Evolutionary conservation across 2,113 vertebrate species (phyloP).

Genomic region (Dicrurus megarhynchus): DNA sequence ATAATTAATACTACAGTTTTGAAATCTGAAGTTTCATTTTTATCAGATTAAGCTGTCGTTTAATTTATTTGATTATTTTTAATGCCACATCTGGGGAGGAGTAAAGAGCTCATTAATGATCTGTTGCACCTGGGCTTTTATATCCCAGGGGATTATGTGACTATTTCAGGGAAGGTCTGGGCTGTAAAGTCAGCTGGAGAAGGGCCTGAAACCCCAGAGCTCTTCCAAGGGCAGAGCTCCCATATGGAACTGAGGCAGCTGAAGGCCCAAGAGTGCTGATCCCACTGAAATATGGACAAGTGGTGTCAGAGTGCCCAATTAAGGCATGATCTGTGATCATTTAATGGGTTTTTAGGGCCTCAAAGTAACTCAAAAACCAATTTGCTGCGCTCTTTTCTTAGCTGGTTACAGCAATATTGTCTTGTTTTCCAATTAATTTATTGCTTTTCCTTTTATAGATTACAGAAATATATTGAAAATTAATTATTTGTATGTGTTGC

Average conservation of each 20-base stretch:
- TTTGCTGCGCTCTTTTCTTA: background rate
- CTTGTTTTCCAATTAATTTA: slow-evolving; percentile 2
- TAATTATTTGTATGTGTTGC: background rate
- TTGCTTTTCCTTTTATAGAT: background rate
- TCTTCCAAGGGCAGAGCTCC: background rate
- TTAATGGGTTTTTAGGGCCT: background rate
- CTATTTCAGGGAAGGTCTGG: background rate
- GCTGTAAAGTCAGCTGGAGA: background rate
- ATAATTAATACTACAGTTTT: background rate
- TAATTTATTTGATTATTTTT: slow-evolving; percentile 5
- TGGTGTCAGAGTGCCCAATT: background rate
- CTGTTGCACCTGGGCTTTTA: background rate
- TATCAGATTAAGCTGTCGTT: background rate
- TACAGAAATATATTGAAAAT: background rate
- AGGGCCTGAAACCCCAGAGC: background rate
- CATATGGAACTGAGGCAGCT: rapidly evolving
- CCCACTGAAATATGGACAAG: background rate
- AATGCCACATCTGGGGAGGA: background rate
- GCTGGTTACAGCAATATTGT: background rate
- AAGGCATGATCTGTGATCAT: background rate
- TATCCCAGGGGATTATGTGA: background rate
- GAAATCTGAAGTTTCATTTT: background rate
- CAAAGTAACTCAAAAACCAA: background rate
- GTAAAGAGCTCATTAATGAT: background rate
- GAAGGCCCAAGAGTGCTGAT: background rate